Evolutionary conservation across 2,113 vertebrate species (phyloP).

Genomic region (Leiothrix lutea): DNA sequence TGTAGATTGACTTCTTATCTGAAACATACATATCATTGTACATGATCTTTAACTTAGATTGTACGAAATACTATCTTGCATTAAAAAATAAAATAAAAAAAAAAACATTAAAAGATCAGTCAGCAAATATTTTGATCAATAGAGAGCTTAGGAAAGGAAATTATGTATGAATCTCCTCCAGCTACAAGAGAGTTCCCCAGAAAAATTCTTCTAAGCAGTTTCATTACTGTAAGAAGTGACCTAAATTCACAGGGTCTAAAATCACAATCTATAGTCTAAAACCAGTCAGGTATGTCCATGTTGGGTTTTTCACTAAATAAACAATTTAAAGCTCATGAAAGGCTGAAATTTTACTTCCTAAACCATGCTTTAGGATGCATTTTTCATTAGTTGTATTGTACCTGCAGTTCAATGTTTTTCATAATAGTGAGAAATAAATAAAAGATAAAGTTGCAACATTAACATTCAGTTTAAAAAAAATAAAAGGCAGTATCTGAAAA

Average conservation of each 20-base stretch:
- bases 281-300: not conserved
- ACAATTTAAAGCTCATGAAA: not conserved
- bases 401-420: not conserved
- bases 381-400: not conserved
- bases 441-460: not conserved
- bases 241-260: not conserved
- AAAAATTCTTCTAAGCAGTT: not conserved
- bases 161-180: accelerated
- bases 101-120: not conserved
- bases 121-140: not conserved
- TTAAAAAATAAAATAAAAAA: not conserved
- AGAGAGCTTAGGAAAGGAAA: not conserved
- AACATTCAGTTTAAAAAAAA: not conserved
- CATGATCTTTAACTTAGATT: not conserved
- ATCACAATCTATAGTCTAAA: not conserved
- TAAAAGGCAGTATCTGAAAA: not conserved
- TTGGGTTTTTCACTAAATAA: not conserved
- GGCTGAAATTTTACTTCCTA: not conserved
- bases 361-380: not conserved
- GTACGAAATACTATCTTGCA: not conserved
- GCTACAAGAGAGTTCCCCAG: not conserved
- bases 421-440: not conserved
- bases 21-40: not conserved
- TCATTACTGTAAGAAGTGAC: not conserved
- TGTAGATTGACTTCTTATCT: not conserved